Evolutionary conservation across 92 coral and sea anemone species (phyloP), one percentile per base, ranked within the genome.

Genomic region (Actinostola sp.): DNA sequence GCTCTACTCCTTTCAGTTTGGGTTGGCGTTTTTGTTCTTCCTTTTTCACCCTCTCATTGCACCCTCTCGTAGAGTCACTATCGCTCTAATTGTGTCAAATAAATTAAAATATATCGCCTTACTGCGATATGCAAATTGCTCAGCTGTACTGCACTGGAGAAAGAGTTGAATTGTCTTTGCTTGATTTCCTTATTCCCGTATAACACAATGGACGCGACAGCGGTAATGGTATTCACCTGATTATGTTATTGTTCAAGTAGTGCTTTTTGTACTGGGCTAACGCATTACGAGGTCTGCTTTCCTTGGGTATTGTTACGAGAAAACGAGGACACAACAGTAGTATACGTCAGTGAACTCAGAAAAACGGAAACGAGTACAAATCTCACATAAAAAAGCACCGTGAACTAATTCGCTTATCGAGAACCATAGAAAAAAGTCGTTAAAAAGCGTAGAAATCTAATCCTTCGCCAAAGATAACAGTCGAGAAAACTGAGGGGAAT

Each of bases 161-260:
- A 9, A 2, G 60, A 53, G 9, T 53, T 28, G 7, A 26, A 57
- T 57, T 57, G 63, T 29, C 39, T 12, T 57, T 21, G 31, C 39
- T 57, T 29, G 28, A 57, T 57, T 57, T 57, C 27, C 63, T 30
- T 11, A 26, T 57, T 53, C 25, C 25, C 29, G 60, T 20, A 36
- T 36, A 57, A 57, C 2, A 57, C 63, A 57, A 57, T 57, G n/a
- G n/a, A n/a, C n/a, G n/a, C 9, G 63, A 12, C 17, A 30, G 39
- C 39, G 63, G 63, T 57, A 57, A 57, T 57, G 61, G n/a, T n/a
- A n/a, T n/a, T n/a, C n/a, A n/a, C n/a, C n/a, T n/a, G n/a, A n/a
- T n/a, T n/a, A n/a, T n/a, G n/a, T n/a, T n/a, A n/a, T n/a, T n/a
- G n/a, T n/a, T n/a, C n/a, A n/a, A n/a, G n/a, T n/a, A n/a, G n/a